Evolutionary conservation across 2,113 vertebrate genomes (phyloP).

Genomic region (Tragelaphus imberbis): DNA sequence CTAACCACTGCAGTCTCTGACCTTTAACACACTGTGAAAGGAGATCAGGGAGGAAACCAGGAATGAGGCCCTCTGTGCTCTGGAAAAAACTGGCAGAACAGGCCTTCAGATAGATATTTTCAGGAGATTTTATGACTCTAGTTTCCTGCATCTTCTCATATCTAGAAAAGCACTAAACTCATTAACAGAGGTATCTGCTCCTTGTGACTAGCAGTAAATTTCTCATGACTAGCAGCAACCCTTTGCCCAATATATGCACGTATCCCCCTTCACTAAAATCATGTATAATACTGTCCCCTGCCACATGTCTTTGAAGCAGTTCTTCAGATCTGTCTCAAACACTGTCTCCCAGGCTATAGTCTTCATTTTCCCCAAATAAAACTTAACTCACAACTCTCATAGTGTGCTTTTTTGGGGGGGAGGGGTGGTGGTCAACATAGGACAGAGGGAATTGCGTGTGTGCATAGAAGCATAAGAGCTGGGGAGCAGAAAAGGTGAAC

Average conservation of each 20-base stretch:
- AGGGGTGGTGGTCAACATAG: too few species aligned
- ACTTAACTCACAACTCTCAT: neutral
- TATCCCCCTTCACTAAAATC: neutral
- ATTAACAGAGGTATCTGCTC: neutral
- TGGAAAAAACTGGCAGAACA: neutral
- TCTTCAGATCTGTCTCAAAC: neutral
- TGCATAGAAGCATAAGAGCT: neutral
- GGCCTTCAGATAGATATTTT: neutral
- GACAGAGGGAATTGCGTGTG: neutral
- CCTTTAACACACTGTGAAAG: neutral
- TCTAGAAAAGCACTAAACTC: neutral
- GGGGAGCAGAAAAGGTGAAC: neutral
- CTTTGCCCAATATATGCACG: neutral
- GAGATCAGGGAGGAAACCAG: neutral
- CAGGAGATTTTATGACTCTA: neutral
- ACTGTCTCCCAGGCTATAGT: neutral
- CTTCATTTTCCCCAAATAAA: neutral
- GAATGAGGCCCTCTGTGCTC: neutral
- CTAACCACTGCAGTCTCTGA: neutral
- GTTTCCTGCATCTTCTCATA: neutral
- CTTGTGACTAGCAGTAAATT: neutral
- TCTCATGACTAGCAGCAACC: neutral
- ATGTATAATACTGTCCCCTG: neutral
- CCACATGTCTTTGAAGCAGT: neutral
- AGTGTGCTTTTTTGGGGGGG: neutral